A percentile compares a stretch with the other conserved stretches of the same genome.
Conservation (phyloP, 2,797 vertebrate species). For the Huso huso region DNA sequence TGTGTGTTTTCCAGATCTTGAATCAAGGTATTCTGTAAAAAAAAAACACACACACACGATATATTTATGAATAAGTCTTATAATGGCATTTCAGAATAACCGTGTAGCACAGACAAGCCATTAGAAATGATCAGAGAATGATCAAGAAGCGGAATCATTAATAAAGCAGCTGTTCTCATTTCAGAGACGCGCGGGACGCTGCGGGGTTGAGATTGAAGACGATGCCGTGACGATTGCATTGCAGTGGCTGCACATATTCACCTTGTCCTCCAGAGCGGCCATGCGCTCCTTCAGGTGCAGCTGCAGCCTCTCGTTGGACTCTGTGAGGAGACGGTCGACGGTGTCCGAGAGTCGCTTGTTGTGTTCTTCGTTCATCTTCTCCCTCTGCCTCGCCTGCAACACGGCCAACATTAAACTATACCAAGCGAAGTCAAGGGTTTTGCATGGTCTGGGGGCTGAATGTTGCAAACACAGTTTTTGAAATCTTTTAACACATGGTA, state of each 20-base stretch:
- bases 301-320: slow-evolving; percentile 88
- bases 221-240: too few species aligned
- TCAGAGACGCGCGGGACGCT: too few species aligned
- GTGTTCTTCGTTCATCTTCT: slow-evolving; percentile 97
- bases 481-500: too few species aligned
- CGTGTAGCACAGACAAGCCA: too few species aligned
- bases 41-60: not conserved
- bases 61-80: too few species aligned
- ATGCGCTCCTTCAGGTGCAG: slow-evolving; percentile 93
- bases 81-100: too few species aligned
- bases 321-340: slow-evolving; percentile 85
- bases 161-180: too few species aligned
- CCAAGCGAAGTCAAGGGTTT: not conserved
- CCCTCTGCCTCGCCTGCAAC: slow-evolving; percentile 78
- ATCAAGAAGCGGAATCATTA: too few species aligned
- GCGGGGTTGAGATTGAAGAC: too few species aligned
- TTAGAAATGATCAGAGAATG: too few species aligned
- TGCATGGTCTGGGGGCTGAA: not conserved
- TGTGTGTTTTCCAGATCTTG: slow-evolving; percentile 89
- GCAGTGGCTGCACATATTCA: slow-evolving; percentile 25
- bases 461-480: too few species aligned
- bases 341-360: slow-evolving; percentile 90
- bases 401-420: not conserved
- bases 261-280: slow-evolving; percentile 93
- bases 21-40: slow-evolving; percentile 76